Evolutionary conservation across 2,113 vertebrate species (phyloP), one percentile per base, ranked within the genome.

Genomic region (Apteryx mantelli): DNA sequence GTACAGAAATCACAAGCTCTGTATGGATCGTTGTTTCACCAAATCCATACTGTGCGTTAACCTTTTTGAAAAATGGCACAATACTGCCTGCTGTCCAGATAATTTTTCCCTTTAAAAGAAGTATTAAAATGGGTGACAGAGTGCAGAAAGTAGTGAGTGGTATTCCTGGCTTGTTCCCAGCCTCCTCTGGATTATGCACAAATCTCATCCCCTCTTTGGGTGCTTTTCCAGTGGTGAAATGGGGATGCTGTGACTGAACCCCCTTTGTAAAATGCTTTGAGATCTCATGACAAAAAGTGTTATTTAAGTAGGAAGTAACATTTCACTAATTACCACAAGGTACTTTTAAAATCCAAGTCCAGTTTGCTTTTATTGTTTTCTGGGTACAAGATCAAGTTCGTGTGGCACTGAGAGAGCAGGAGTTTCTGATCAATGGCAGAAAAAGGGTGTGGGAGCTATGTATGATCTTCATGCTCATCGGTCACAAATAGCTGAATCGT

Each of bases 391-490:
- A 71, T 91, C 34, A 36, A 30, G 46, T 53, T 81, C 16, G 3
- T 7, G 25, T 0, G 2, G n/a, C 44, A 44, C 7, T 52, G 36
- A 13, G 34, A 52, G 44, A 61, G 34, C 38, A 73, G 56, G 68
- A 65, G n/a, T 85, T 91, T 65, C 44, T 87, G 32, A 46, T 63
- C 36, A 52, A 63, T 58, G 20, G 50, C 50, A 58, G 66, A 50
- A 65, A 22, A 7, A 3, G 6, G 13, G 10, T 61, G 14, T 42
- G 25, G 34, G 46, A 65, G 34, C 55, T 83, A 7, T 91, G n/a
- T 9, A 5, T 53, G 64, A 22, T 34, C 0, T 0, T 76, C 52
- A 40, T 53, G 21, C n/a, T 30, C 48, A 34, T 11, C 2, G 1
- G 36, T 38, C 48, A 52, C 38, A 64, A 87, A 75, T 18, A n/a